Evolutionary conservation across 2,888 invertebrate species (phyloP).

Genomic region (Frankliniella fusca): DNA sequence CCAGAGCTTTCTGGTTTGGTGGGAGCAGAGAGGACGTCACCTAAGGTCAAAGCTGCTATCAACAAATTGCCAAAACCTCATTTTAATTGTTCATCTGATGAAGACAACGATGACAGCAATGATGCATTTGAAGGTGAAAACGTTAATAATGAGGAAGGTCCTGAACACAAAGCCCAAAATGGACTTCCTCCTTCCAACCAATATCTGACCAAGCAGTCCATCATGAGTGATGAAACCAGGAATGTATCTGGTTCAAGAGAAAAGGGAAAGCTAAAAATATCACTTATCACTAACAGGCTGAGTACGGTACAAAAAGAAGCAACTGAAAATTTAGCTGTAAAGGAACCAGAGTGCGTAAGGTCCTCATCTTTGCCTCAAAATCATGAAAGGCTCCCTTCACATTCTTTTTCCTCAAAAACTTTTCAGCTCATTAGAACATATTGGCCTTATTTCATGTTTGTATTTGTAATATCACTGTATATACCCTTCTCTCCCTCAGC

Average conservation of each 20-base stretch:
- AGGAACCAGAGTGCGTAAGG: too few relatives aligned
- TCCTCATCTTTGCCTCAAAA: not conserved
- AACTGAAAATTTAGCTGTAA: too few relatives aligned
- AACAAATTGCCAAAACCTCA: too few relatives aligned
- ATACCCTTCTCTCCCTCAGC: not conserved
- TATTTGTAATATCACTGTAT: not conserved
- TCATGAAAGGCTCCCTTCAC: not conserved
- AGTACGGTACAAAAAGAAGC: too few relatives aligned
- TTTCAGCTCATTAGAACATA: not conserved
- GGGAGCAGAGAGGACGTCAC: not conserved
- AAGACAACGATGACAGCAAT: not conserved
- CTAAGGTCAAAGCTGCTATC: not conserved
- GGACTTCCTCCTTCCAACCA: not conserved
- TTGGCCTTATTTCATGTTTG: not conserved
- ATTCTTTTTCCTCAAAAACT: not conserved
- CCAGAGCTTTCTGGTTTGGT: too few relatives aligned
- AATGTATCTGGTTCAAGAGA: too few relatives aligned
- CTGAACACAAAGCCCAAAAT: not conserved
- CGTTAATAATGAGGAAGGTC: not conserved
- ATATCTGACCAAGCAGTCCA: not conserved
- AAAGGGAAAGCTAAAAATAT: too few relatives aligned
- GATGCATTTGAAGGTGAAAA: not conserved
- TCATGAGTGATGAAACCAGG: not conserved
- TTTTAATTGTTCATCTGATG: not conserved
- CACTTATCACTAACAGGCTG: too few relatives aligned